A percentile compares a stretch with the other conserved stretches of the same genome.
Evolutionary conservation across 2,113 vertebrate species (phyloP).

Genomic region (Lichenostomus cassidix): DNA sequence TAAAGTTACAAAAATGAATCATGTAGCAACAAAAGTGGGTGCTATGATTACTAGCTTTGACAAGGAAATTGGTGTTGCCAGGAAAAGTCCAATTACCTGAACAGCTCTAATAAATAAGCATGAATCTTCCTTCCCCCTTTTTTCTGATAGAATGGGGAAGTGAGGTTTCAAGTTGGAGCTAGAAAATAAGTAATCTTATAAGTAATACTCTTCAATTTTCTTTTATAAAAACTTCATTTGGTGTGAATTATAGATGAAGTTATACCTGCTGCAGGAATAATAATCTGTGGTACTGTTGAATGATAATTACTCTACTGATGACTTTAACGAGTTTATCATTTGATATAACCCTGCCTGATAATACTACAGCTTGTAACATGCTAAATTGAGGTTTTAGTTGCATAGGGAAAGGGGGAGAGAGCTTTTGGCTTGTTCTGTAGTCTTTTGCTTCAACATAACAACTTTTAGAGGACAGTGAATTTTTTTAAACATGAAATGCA

Average conservation of each 20-base stretch:
- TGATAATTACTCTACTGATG: not conserved
- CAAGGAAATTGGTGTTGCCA: not conserved
- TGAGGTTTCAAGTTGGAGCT: not conserved
- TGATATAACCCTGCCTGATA: not conserved
- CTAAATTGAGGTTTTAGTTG: not conserved
- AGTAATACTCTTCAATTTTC: not conserved
- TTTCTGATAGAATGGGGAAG: not conserved
- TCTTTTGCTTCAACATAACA: not conserved
- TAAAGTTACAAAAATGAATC: not conserved
- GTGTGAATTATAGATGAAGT: not conserved
- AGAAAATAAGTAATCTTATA: not conserved
- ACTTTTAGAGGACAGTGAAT: not conserved
- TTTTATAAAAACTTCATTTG: constrained; percentile 17
- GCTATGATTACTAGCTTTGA: not conserved
- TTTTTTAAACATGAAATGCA: not conserved
- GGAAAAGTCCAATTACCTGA: not conserved
- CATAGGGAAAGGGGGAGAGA: not conserved
- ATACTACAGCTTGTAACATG: not conserved
- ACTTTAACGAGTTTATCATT: not conserved
- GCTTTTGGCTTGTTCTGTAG: not conserved
- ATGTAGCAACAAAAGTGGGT: not conserved
- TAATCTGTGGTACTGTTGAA: not conserved
- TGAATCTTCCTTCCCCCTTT: not conserved
- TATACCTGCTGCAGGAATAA: not conserved
- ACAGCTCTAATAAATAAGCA: not conserved